Evolutionary conservation across 2,888 invertebrate genomes (phyloP), one percentile per base, ranked within the genome.

Genomic region (Chymomyza fuscimana): DNA sequence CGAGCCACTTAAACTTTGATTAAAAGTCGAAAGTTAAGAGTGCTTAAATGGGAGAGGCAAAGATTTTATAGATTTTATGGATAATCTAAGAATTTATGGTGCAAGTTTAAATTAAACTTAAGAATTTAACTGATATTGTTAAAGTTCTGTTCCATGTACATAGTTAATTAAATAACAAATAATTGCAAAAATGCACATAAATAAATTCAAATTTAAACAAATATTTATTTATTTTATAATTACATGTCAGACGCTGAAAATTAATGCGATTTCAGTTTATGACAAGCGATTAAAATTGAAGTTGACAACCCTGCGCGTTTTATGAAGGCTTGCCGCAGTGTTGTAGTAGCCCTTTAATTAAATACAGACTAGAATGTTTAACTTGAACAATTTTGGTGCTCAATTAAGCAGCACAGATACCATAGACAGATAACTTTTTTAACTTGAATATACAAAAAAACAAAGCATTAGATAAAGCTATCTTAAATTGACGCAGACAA

Each of bases 201-300:
- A 83, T 81, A 85, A 80, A 81, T 77, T 74, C 66, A 77, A 71
- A 82, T 78, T 85, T 77, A 82, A 87, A 85, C 85, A 83, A 83
- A 86, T 87, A 82, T 87, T 87, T 83, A 83, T 83, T 76, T 77
- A 76, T 74, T 82, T 32, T 80, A 76, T 87, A 84, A 84, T 87
- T 84, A 81, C 74, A 67, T 86, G 83, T 80, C 86, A 73, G 69
- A 62, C 65, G 60, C 22, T 77, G 70, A 66, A 75, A 86, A 87
- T 84, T 76, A 86, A 84, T 84, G 77, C 87, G 86, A 84, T 84
- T 86, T 83, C 87, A 86, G 77, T 82, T 87, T 84, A 84, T 84
- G 83, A 87, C 83, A 87, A 86, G 76, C 83, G 87, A 84, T 84
- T 84, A 86, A 84, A 86, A 73, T 77, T 77, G 60, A 78, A 77